Evolutionary conservation across 2,797 vertebrate species (phyloP), one percentile per base, ranked within the genome.

Genomic region (Phalloptychus januarius): DNA sequence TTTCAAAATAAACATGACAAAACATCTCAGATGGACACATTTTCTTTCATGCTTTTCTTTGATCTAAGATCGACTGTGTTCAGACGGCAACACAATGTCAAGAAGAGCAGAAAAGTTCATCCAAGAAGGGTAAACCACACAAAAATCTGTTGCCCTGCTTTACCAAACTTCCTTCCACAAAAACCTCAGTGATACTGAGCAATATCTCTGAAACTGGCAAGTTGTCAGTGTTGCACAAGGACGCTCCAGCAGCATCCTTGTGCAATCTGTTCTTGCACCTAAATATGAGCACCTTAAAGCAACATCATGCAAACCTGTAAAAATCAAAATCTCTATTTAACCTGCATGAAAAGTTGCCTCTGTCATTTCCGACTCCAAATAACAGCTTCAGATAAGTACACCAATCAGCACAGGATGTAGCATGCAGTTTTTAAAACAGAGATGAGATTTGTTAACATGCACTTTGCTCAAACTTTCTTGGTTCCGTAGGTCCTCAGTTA

Each of bases 281-380:
- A 45, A 44, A n/a, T 40, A 6, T 2, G 10, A 40, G 5, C 8
- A 44, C 25, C 67, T n/a, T n/a, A 13, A 5, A 44, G 67, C 7
- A n/a, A 42, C 45, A 48, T 83, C 79, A 71, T 63, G n/a, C 33
- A 40, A 44, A 25, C 81, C 31, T 33, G 28, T 0, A 2, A 42
- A 75, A 76, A 63, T 40, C 25, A 44, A 45, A 48, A 74, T 36
- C 72, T 65, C 28, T 78, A 72, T 71, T 38, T 78, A 76, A 50
- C 72, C 31, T 38, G 54, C 65, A 76, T 28, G 50, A 79, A 58
- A 52, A 46, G 79, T 80, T 71, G 70, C 40, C 40, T 28, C 5
- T 78, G 73, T 54, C 70, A 15, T 20, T 31, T 16, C 40, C 63
- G 50, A 74, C 48, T 58, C 38, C 42, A 77, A 31, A 69, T 48